Base-by-base conservation (phyloP, 2,797 vertebrate genomes). In the Macroramphosus scolopax region DNA sequence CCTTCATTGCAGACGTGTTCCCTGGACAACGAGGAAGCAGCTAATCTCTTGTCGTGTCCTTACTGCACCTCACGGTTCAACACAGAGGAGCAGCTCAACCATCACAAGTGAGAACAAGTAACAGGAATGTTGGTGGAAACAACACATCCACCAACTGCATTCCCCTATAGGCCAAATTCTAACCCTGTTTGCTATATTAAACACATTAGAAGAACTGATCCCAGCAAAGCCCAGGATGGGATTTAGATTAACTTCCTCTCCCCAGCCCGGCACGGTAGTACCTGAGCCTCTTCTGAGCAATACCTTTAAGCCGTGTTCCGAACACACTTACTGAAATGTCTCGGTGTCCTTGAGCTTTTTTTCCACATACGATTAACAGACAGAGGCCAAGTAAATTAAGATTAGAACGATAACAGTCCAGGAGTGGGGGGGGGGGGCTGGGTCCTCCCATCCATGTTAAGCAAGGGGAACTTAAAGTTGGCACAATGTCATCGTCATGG, bases 61-160 rank as follows among this genome's bases (percentile, higher is more conserved):
- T 88, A 93, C 39, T 97, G 95, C 6, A 92, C 92, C 0, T 83
- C 94, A 6, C 88, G 90, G 1, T 97, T 97, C 56, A 92, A 89
- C 75, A 91, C 93, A 0, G 93, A 88, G 50, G 75, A 90, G 1
- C 90, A 91, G 68, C 89, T 92, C 8, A 83, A 86, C 69, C 82
- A 85, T 61, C 91, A 92, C 86, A 90, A 87, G 91, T 90, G 86
- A 86, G 25, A 26, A 26, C 6, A 26, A 43, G 45, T 39, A 47
- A 25, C 11, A 34, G 1, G 1, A 16, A 2, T 34, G 3, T 47
- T n/a, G 6, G 25, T 54, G 12, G 4, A 49, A 56, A 12, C 6
- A 40, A 37, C 20, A 12, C 30, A 9, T 32, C 5, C 6, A 16
- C 22, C 36, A 14, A 30, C 35, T 16, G 11, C 5, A 7, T 56